Evolutionary conservation across 2,888 invertebrate species (phyloP).

Genomic region (Deilephila elpenor): DNA sequence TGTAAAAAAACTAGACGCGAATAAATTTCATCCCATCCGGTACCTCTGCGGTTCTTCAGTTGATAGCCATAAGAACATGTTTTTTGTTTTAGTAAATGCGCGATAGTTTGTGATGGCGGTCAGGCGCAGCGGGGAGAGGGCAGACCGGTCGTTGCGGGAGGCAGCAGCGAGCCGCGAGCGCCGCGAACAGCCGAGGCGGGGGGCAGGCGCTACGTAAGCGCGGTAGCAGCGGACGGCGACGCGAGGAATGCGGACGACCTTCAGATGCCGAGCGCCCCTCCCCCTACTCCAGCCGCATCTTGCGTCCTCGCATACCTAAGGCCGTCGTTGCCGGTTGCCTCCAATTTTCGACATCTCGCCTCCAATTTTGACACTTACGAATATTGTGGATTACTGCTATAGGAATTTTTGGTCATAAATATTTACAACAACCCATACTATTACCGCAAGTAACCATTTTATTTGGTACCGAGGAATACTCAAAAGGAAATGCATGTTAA

Average conservation of each 20-base stretch:
- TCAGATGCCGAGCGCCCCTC: slow-evolving; percentile 84
- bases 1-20: slow-evolving; percentile 59
- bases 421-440: not conserved
- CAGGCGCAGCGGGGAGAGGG: slow-evolving; percentile 64
- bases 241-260: slow-evolving; percentile 85
- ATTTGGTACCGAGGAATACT: no score
- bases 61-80: slow-evolving; percentile 81
- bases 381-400: slow-evolving; percentile 53
- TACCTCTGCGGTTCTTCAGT: slow-evolving; percentile 79
- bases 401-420: not conserved
- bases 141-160: slow-evolving; percentile 70
- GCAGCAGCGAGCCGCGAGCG: slow-evolving; percentile 50
- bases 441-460: no score
- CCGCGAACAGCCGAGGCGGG: slow-evolving; percentile 45
- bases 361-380: slow-evolving; percentile 78
- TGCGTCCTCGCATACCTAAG: slow-evolving; percentile 83
- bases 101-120: slow-evolving; percentile 81
- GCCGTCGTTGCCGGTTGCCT: slow-evolving; percentile 79
- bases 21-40: slow-evolving; percentile 83
- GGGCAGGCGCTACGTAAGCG: slow-evolving; percentile 83
- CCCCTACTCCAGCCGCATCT: slow-evolving; percentile 81
- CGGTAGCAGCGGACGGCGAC: slow-evolving; percentile 84
- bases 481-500: not conserved
- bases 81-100: slow-evolving; percentile 82
- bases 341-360: slow-evolving; percentile 80